phyloP scores from a whole-genome alignment of 2,888 invertebrate genomes.

The Drosophila buzzatii region DNA sequence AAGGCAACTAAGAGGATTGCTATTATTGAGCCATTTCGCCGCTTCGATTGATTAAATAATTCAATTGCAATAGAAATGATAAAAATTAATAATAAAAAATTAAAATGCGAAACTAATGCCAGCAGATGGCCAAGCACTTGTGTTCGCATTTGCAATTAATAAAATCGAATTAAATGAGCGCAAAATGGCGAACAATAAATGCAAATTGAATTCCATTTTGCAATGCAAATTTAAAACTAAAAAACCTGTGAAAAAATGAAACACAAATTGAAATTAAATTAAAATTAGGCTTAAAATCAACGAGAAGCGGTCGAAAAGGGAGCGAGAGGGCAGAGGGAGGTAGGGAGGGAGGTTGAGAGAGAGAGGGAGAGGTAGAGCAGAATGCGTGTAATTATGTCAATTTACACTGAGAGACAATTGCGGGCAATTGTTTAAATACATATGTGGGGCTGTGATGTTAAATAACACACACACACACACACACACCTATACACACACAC shows the following conservation, averaged over 20 bases:
- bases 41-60: constrained; percentile 14
- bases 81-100: background rate
- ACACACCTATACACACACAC: constrained; percentile 15
- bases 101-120: background rate
- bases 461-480: constrained; percentile 15
- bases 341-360: too few relatives aligned
- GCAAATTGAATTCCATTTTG: constrained; percentile 11
- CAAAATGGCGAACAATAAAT: constrained; percentile 22
- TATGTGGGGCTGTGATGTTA: constrained; percentile 22
- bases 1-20: background rate
- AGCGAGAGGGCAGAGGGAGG: background rate
- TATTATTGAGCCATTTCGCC: background rate
- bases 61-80: background rate
- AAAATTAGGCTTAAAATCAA: constrained; percentile 7
- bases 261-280: background rate
- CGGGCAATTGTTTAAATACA: constrained; percentile 29
- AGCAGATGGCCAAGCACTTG: constrained; percentile 12
- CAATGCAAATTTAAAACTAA: background rate
- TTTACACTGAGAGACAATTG: constrained; percentile 48
- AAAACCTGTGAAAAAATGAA: background rate
- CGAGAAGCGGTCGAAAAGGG: too few relatives aligned
- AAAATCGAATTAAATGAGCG: constrained; percentile 16
- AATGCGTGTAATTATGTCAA: constrained; percentile 52
- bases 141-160: constrained; percentile 5
- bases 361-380: background rate